These are phyloP conservation scores for Flexamia atlantica DNA, from an alignment of 2,888 invertebrate genomes.

Conservation along the genomic window DNA sequence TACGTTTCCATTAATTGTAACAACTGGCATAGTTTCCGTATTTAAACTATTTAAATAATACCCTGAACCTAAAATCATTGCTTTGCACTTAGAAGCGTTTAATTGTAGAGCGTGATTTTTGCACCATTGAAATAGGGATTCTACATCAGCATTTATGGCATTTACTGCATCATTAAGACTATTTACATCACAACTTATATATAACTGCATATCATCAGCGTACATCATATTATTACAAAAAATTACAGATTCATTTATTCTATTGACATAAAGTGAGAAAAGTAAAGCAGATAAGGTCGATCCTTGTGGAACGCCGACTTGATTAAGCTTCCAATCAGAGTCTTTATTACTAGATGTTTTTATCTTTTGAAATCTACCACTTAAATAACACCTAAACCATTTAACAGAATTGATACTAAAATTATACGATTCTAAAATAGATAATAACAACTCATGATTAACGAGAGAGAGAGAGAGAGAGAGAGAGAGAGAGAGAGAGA, in stretches of 20 bases:
- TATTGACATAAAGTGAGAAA: neutral
- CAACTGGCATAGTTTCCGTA: too few species aligned
- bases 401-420: neutral
- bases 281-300: neutral
- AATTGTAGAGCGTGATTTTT: neutral
- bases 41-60: too few species aligned
- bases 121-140: neutral
- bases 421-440: neutral
- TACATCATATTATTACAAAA: neutral
- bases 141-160: neutral
- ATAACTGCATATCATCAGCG: neutral
- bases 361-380: neutral
- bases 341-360: neutral
- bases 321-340: neutral
- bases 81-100: neutral
- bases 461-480: too few species aligned
- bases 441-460: too few species aligned
- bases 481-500: too few species aligned
- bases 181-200: slow-evolving; percentile 5
- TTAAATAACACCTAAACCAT: neutral
- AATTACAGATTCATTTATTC: neutral
- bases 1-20: too few species aligned
- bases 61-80: neutral
- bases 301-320: slow-evolving; percentile 3
- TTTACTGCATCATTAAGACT: neutral